Percentiles rank a stretch among this genome's conserved stretches.
phyloP scores from a whole-genome alignment of 2,888 invertebrate species.

The Aphidius colemani region DNA sequence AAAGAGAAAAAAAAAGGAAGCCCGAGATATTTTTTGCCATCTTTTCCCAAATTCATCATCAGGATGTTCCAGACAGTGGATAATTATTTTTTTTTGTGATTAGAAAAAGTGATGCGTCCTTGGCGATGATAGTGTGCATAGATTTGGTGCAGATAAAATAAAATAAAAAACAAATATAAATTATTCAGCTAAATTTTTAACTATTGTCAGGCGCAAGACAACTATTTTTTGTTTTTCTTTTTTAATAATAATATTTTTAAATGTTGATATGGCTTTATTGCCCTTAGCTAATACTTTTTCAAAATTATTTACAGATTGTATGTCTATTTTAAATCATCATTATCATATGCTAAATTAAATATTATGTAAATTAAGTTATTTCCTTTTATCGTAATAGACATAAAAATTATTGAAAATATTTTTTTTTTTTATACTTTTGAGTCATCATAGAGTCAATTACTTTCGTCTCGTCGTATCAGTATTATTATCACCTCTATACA shows the following conservation, averaged over 20 bases:
- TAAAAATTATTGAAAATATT: no score
- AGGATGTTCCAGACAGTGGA: slow-evolving; percentile 60
- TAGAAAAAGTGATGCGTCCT: slow-evolving; percentile 25
- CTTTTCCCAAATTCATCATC: slow-evolving; percentile 51
- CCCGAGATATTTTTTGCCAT: slow-evolving; percentile 14
- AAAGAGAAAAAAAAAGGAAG: slow-evolving; percentile 2
- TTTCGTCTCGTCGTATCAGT: neutral
- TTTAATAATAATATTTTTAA: slow-evolving; percentile 11
- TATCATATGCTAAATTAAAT: no score
- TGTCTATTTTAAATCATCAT: no score
- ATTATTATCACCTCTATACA: slow-evolving; percentile 10
- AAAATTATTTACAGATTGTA: neutral
- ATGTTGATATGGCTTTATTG: slow-evolving; percentile 29
- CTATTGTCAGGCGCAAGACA: slow-evolving; percentile 19
- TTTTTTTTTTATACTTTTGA: no score
- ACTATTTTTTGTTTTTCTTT: slow-evolving; percentile 25
- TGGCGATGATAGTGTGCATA: slow-evolving; percentile 14
- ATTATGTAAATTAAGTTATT: no score
- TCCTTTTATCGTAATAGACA: no score
- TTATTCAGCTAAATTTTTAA: slow-evolving; percentile 28
- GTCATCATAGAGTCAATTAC: no score
- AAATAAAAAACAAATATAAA: slow-evolving; percentile 27
- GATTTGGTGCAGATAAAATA: slow-evolving; percentile 14
- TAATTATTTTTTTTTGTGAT: slow-evolving; percentile 27
- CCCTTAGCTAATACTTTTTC: slow-evolving; percentile 14